These are phyloP conservation scores for Artibeus jamaicensis DNA, from an alignment of 2,797 vertebrate species.

Conservation along the genomic window DNA sequence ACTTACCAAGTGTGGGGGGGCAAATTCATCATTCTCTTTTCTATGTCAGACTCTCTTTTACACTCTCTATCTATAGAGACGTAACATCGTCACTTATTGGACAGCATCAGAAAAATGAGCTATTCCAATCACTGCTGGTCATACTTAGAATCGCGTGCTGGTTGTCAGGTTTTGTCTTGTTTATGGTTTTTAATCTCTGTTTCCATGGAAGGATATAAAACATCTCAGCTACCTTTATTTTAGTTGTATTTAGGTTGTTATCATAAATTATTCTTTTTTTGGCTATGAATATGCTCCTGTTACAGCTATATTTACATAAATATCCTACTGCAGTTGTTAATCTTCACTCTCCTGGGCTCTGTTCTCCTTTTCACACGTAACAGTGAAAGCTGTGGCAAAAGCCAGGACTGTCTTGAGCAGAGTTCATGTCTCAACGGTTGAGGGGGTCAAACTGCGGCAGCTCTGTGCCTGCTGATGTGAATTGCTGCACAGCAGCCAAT, in stretches of 20 bases:
- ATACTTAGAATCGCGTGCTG: not conserved
- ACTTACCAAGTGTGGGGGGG: not conserved
- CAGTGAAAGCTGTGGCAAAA: not conserved
- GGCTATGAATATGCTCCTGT: not conserved
- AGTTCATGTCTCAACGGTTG: accelerated
- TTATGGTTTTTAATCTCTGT: not conserved
- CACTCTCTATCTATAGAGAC: not conserved
- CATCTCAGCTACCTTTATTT: not conserved
- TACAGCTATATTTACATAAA: not conserved
- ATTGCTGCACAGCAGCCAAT: not conserved
- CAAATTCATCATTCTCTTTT: not conserved
- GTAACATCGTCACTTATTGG: not conserved
- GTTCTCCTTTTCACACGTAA: not conserved
- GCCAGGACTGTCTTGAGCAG: not conserved
- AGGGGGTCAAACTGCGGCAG: not conserved
- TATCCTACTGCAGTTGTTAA: not conserved
- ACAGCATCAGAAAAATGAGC: not conserved
- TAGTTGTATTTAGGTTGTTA: not conserved
- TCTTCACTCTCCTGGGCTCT: not conserved
- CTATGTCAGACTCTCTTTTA: not conserved
- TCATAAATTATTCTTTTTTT: not conserved
- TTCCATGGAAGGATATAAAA: not conserved
- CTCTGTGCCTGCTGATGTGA: not conserved
- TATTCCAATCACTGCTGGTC: not conserved
- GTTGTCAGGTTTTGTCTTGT: not conserved